These are phyloP conservation scores for Drosophila antonietae DNA, from an alignment of 2,888 invertebrate species.

Conservation along the genomic window DNA sequence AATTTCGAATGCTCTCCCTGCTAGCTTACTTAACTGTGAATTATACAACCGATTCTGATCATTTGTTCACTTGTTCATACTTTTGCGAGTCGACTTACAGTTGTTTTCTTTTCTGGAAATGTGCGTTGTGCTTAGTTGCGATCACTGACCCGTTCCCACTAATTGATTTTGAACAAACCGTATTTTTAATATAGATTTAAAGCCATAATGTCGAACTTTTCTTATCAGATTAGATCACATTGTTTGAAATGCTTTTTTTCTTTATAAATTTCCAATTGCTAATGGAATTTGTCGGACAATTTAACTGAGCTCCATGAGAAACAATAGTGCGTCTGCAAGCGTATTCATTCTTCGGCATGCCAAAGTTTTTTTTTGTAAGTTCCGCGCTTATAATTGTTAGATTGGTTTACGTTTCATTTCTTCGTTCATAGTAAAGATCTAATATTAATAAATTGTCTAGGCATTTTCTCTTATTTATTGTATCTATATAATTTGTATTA, in stretches of 20 bases:
- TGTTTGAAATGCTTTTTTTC: constrained; percentile 1
- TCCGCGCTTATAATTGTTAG: constrained; percentile 15
- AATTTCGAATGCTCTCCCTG: constrained; percentile 35
- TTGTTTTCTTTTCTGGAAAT: constrained; percentile 7
- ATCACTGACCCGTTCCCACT: constrained; percentile 2
- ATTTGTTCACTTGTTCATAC: constrained; percentile 24
- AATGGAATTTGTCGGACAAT: constrained; percentile 12
- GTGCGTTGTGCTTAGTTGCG: constrained; percentile 9
- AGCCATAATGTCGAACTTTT: constrained; percentile 14
- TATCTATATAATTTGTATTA: constrained; percentile 61
- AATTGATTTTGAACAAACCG: constrained; percentile 2
- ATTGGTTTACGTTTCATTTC: constrained; percentile 24
- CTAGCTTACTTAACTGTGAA: constrained; percentile 54
- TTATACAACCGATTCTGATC: constrained; percentile 72
- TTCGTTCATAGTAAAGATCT: constrained; percentile 27
- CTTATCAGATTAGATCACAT: constrained; percentile 24
- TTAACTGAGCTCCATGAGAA: background rate
- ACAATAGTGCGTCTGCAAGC: constrained; percentile 25
- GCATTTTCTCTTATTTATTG: constrained; percentile 67
- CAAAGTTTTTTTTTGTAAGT: constrained; percentile 15
- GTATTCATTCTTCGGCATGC: constrained; percentile 36
- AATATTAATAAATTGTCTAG: constrained; percentile 71
- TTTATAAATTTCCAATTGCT: background rate
- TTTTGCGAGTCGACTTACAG: constrained; percentile 18
- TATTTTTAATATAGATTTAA: constrained; percentile 31